Percentiles rank a stretch among this genome's conserved stretches.
phyloP scores from a whole-genome alignment of 2,113 vertebrate species.

The Pontoporia blainvillei region DNA sequence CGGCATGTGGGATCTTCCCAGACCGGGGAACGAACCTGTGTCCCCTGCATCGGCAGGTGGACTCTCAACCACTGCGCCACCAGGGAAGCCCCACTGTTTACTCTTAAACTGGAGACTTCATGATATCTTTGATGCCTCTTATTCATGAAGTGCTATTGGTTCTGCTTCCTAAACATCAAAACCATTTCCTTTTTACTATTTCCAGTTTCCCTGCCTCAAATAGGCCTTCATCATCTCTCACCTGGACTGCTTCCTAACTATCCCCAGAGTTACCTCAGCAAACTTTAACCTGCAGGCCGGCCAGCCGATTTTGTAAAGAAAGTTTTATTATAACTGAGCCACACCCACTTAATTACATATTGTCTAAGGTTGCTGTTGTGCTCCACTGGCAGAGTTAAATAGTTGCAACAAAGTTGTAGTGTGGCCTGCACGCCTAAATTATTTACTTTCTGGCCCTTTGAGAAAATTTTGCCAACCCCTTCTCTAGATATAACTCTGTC shows the following conservation, averaged over 20 bases:
- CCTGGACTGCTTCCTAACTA: not conserved
- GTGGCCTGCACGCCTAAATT: not conserved
- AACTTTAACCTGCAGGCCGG: not conserved
- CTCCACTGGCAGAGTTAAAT: not conserved
- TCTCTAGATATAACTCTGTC: not conserved
- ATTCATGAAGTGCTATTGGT: not conserved
- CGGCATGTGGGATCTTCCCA: too few relatives aligned
- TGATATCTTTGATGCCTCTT: not conserved
- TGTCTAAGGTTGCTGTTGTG: not conserved
- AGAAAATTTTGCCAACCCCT: not conserved
- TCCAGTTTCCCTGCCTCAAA: not conserved
- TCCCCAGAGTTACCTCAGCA: not conserved
- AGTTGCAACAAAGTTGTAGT: not conserved
- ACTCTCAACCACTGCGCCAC: too few relatives aligned
- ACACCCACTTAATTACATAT: rapidly evolving
- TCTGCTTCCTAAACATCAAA: not conserved
- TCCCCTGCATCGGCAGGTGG: too few relatives aligned
- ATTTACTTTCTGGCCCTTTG: not conserved
- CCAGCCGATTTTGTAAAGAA: not conserved
- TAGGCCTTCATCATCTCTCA: not conserved
- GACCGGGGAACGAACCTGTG: too few relatives aligned
- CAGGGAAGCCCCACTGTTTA: not conserved
- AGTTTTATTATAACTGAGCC: not conserved
- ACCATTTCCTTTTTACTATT: not conserved
- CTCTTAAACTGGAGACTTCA: not conserved